phyloP scores from a whole-genome alignment of 2,888 invertebrate genomes.

The Catocala fraxini region DNA sequence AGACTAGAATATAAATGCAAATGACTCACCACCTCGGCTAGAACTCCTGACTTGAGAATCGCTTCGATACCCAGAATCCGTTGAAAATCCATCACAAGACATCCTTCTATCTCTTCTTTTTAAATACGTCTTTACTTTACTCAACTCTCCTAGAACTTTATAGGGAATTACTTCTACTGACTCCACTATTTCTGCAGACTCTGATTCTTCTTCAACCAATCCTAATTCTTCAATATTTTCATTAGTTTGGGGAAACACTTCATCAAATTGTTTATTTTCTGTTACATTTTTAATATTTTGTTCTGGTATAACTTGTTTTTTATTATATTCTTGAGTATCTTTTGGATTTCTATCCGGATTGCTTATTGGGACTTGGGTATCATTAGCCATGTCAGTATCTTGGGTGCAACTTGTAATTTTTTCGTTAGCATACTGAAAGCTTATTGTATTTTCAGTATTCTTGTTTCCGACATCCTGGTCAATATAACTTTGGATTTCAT shows the following conservation, averaged over 20 bases:
- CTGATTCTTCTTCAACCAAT: background rate
- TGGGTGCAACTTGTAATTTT: background rate
- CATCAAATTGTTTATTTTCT: conserved; percentile 3
- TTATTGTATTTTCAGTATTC: background rate
- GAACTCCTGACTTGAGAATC: conserved; percentile 61
- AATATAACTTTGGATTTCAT: conserved; percentile 21
- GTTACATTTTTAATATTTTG: background rate
- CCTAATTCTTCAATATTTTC: conserved; percentile 20
- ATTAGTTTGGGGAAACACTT: conserved; percentile 1
- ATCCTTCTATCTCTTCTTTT: conserved; percentile 46
- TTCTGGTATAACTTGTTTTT: background rate
- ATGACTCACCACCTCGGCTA: conserved; percentile 41
- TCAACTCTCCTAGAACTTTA: conserved; percentile 76
- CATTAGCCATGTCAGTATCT: background rate
- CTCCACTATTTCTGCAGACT: too few relatives aligned
- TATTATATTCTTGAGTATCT: background rate
- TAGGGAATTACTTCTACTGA: conserved; percentile 61
- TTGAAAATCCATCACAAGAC: conserved; percentile 49
- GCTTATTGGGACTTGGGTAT: background rate
- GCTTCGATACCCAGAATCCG: conserved; percentile 73
- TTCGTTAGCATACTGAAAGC: background rate
- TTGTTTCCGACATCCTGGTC: background rate
- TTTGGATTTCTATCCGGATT: background rate
- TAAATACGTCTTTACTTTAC: conserved; percentile 67
- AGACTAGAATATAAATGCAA: too few relatives aligned